phyloP scores from a whole-genome alignment of 2,888 invertebrate species.

The Amblyteles armatorius region DNA sequence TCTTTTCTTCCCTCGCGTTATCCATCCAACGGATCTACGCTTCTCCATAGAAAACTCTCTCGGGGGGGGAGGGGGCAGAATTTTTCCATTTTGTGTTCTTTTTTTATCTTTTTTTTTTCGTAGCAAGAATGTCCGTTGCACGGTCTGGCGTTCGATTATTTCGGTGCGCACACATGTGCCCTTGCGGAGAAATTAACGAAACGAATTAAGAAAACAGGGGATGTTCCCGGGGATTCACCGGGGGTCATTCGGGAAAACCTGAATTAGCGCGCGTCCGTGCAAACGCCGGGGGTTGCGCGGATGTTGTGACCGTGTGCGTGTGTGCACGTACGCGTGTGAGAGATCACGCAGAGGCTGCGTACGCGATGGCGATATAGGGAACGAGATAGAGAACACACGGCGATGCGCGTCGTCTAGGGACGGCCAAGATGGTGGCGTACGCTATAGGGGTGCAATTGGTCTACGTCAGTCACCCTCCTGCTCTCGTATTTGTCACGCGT shows the following conservation, averaged over 20 bases:
- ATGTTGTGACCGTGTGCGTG: slow-evolving; percentile 4
- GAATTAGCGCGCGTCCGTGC: slow-evolving; percentile 12
- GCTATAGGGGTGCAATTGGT: slow-evolving; percentile 68
- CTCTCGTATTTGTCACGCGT: slow-evolving; percentile 68
- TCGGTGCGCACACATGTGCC: slow-evolving; percentile 48
- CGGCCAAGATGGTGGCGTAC: slow-evolving; percentile 65
- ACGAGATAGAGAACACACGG: slow-evolving; percentile 55
- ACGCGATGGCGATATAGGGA: slow-evolving; percentile 41
- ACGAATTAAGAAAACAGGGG: slow-evolving; percentile 65
- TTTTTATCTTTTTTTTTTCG: not conserved
- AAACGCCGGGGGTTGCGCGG: not conserved
- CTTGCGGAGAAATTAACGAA: slow-evolving; percentile 65
- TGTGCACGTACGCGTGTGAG: slow-evolving; percentile 28
- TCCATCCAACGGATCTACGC: slow-evolving; percentile 63
- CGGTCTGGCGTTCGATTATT: slow-evolving; percentile 53
- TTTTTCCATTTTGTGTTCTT: slow-evolving; percentile 7
- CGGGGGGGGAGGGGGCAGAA: slow-evolving; percentile 9
- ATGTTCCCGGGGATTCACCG: slow-evolving; percentile 23
- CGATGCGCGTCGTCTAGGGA: slow-evolving; percentile 58
- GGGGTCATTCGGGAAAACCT: slow-evolving; percentile 48
- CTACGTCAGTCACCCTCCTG: slow-evolving; percentile 70
- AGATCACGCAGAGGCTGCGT: slow-evolving; percentile 59
- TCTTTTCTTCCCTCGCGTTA: slow-evolving; percentile 58
- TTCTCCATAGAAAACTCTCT: slow-evolving; percentile 42
- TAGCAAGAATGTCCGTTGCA: slow-evolving; percentile 17